Percentiles rank a stretch among this genome's conserved stretches.
Evolutionary conservation across 37 sponge, comb jelly and placozoan species (phyloP).

Genomic region (Tethya wilhelma): DNA sequence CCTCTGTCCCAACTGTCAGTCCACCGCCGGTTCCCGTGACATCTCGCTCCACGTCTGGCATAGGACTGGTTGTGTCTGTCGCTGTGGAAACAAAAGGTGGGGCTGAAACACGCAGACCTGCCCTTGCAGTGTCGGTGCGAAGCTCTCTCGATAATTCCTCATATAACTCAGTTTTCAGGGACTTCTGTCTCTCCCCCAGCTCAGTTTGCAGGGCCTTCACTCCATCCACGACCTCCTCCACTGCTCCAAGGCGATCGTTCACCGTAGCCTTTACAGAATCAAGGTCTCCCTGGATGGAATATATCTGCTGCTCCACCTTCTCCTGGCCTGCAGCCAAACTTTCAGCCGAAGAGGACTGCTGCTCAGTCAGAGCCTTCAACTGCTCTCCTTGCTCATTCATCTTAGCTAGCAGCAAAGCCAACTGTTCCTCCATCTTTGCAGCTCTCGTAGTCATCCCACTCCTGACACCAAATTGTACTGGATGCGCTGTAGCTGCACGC

Average conservation of each 20-base stretch:
- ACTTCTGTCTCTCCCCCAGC: constrained; percentile 2
- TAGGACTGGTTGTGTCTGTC: background rate
- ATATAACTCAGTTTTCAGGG: background rate
- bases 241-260: background rate
- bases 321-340: background rate
- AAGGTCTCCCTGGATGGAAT: background rate
- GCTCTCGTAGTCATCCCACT: constrained; percentile 19
- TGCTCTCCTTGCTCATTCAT: constrained; percentile 1
- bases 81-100: background rate
- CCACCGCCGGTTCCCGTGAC: background rate
- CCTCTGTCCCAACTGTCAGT: background rate
- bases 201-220: background rate
- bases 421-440: constrained; percentile 11
- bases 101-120: background rate
- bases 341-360: background rate
- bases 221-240: background rate
- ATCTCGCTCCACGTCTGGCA: too few species aligned
- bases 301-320: background rate
- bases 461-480: constrained; percentile 29
- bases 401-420: background rate
- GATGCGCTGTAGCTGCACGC: too few species aligned
- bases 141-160: background rate
- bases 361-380: background rate
- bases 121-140: background rate
- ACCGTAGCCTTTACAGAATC: background rate